phyloP scores from a whole-genome alignment of 2,888 invertebrate genomes.

The Pemphredon lugubris region DNA sequence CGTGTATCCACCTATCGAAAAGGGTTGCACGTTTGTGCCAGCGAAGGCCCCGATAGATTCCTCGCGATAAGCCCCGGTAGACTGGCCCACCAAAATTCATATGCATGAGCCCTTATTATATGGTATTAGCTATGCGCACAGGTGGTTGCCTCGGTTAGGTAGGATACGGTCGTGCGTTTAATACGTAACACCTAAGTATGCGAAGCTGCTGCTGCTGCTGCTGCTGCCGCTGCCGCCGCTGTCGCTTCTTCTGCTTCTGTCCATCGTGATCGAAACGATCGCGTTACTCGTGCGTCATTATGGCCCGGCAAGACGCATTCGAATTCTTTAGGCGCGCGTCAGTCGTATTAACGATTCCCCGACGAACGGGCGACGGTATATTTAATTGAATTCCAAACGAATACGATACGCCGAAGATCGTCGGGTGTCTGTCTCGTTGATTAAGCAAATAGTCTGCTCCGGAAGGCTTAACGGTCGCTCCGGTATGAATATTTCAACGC shows the following conservation, averaged over 20 bases:
- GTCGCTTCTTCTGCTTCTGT: conserved; percentile 24
- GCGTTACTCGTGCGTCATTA: conserved; percentile 50
- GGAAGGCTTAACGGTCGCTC: neutral
- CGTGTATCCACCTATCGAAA: conserved; percentile 57
- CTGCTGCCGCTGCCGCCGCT: conserved; percentile 18
- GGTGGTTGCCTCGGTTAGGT: conserved; percentile 76
- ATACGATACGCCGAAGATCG: neutral
- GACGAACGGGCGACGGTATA: conserved; percentile 25
- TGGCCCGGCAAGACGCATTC: conserved; percentile 36
- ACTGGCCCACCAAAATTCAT: conserved; percentile 77
- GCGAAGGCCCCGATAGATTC: conserved; percentile 69
- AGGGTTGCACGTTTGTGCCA: conserved; percentile 67
- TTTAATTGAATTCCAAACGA: conserved; percentile 30
- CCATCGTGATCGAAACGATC: conserved; percentile 19
- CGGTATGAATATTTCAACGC: neutral
- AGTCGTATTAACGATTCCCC: conserved; percentile 21
- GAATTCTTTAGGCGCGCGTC: conserved; percentile 50
- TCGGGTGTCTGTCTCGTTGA: neutral
- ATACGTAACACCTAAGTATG: conserved; percentile 71
- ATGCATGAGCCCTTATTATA: conserved; percentile 79
- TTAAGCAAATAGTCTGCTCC: conserved; percentile 1
- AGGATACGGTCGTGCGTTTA: conserved; percentile 67
- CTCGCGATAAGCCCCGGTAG: conserved; percentile 72
- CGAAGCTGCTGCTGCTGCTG: conserved; percentile 56
- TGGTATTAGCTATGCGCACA: conserved; percentile 80